Conservation (phyloP, 2,797 vertebrate genomes). For the Neosalanx taihuensis region DNA sequence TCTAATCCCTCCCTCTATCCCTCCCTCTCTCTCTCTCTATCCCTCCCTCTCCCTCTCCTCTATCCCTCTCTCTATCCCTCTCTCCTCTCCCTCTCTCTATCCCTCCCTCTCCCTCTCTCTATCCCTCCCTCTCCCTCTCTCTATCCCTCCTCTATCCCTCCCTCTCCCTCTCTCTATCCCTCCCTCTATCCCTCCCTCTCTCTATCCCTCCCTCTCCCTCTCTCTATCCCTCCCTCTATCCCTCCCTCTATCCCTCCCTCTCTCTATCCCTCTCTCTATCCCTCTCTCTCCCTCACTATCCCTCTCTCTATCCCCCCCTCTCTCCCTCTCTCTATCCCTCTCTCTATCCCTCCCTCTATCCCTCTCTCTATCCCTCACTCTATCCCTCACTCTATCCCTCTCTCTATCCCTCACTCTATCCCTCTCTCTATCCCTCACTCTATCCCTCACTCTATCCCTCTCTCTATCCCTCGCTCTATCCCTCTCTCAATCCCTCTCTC, state of each 20-base stretch:
- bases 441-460: background rate
- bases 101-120: too few species aligned
- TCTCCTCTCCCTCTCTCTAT: too few species aligned
- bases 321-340: background rate
- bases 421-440: slow-evolving; percentile 8
- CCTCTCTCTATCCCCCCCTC: background rate
- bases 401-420: too few species aligned
- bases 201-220: too few species aligned
- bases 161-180: slow-evolving; percentile 7
- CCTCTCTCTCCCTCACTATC: background rate
- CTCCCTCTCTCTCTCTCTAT: slow-evolving; percentile 5
- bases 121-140: too few species aligned
- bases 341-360: background rate
- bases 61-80: background rate
- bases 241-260: too few species aligned
- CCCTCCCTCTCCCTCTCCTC: slow-evolving; percentile 6
- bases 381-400: background rate
- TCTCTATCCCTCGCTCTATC: background rate
- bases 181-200: background rate
- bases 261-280: too few species aligned
- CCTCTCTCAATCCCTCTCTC: too few species aligned
- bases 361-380: too few species aligned
- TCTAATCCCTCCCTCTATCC: background rate
- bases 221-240: too few species aligned
- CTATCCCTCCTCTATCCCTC: slow-evolving; percentile 1